Evolutionary conservation across 2,113 vertebrate genomes (phyloP).

Genomic region (Crotalus tigris): DNA sequence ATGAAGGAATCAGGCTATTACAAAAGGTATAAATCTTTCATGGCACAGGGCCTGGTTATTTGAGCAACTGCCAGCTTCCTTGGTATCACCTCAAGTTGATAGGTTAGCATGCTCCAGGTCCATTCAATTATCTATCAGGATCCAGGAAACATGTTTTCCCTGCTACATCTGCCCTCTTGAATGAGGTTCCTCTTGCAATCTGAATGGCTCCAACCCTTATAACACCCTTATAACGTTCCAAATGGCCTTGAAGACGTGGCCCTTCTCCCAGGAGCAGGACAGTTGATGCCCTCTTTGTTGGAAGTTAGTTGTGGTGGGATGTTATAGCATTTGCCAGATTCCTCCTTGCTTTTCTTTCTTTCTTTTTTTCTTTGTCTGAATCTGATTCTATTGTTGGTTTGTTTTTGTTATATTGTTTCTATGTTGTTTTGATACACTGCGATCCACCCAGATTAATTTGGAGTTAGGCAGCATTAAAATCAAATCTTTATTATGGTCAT

Average conservation of each 20-base stretch:
- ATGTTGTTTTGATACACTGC: neutral
- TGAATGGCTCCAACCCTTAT: neutral
- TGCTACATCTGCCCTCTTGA: neutral
- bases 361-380: neutral
- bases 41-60: neutral
- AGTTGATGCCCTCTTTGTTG: neutral
- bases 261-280: neutral
- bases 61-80: neutral
- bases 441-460: neutral
- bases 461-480: neutral
- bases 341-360: neutral
- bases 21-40: neutral
- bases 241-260: neutral
- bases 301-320: neutral
- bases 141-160: neutral
- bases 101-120: neutral
- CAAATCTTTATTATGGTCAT: neutral
- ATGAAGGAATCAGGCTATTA: neutral
- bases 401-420: neutral
- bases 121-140: neutral
- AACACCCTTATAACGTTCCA: neutral
- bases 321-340: neutral
- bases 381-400: neutral
- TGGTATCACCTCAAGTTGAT: neutral
- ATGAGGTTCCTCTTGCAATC: neutral